Evolutionary conservation across 2,797 vertebrate genomes (phyloP).

Genomic region (Semotilus atromaculatus): DNA sequence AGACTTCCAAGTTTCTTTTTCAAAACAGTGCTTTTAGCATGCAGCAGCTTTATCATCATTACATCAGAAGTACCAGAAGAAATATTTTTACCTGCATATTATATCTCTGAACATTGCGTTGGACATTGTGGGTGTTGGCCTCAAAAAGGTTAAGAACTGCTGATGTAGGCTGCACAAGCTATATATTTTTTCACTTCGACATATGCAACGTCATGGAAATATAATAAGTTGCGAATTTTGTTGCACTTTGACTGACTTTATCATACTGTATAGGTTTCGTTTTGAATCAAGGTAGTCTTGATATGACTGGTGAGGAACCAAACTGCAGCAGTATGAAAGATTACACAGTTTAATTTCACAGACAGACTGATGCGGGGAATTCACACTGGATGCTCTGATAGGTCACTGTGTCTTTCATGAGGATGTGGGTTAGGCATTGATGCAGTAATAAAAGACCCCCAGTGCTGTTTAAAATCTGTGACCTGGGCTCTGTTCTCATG

Average conservation of each 20-base stretch:
- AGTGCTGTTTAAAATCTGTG: constrained; percentile 17
- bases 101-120: not conserved
- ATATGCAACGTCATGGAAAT: not conserved
- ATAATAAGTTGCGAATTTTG: not conserved
- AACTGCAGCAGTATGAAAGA: not conserved
- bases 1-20: not conserved
- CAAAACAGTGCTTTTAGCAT: not conserved
- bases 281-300: constrained; percentile 1
- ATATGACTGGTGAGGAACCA: not conserved
- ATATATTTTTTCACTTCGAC: not conserved
- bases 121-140: too few relatives aligned
- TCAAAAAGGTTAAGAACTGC: not conserved
- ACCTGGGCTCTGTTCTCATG: constrained; percentile 25
- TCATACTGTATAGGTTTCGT: constrained; percentile 2
- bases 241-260: not conserved
- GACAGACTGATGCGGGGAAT: not conserved
- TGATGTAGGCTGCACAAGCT: not conserved
- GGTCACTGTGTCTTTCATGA: not conserved
- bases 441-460: not conserved
- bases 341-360: not conserved
- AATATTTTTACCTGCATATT: not conserved
- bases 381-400: not conserved
- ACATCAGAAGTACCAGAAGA: not conserved
- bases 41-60: not conserved
- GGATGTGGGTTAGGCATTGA: constrained; percentile 27